A percentile compares a stretch with the other conserved stretches of the same genome.
phyloP scores from a whole-genome alignment of 2,797 vertebrate species.

The Morus bassanus region DNA sequence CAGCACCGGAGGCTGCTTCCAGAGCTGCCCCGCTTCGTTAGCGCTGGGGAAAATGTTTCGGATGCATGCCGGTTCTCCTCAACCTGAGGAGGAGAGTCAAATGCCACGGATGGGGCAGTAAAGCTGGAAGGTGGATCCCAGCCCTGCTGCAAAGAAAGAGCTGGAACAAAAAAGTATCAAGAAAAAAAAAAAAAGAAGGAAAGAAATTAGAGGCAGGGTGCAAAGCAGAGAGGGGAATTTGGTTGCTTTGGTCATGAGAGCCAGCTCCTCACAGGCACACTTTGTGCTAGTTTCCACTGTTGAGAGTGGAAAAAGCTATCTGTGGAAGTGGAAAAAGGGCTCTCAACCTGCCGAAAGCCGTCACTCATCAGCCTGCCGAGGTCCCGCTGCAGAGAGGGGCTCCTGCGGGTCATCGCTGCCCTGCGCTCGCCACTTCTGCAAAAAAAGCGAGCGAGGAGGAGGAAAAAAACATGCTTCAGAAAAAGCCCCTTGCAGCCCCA shows the following conservation, averaged over 20 bases:
- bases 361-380: slow-evolving; percentile 6
- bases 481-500: slow-evolving; percentile 43
- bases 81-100: neutral
- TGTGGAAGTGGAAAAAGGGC: slow-evolving; percentile 52
- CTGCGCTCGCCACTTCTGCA: neutral
- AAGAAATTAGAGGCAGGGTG: neutral
- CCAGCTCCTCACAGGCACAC: neutral
- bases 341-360: slow-evolving; percentile 41
- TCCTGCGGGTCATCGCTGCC: neutral
- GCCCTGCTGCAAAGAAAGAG: slow-evolving; percentile 2
- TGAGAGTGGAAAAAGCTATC: slow-evolving; percentile 35
- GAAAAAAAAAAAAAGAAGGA: neutral
- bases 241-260: slow-evolving; percentile 13
- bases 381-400: neutral
- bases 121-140: neutral
- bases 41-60: neutral
- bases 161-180: neutral
- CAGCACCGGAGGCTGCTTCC: neutral
- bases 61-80: neutral
- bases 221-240: slow-evolving; percentile 36
- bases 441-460: neutral
- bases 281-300: slow-evolving; percentile 18
- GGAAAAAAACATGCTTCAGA: neutral
- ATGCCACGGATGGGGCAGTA: neutral
- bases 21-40: neutral